phyloP scores from a whole-genome alignment of 2,797 vertebrate species.

The Notolabrus celidotus region DNA sequence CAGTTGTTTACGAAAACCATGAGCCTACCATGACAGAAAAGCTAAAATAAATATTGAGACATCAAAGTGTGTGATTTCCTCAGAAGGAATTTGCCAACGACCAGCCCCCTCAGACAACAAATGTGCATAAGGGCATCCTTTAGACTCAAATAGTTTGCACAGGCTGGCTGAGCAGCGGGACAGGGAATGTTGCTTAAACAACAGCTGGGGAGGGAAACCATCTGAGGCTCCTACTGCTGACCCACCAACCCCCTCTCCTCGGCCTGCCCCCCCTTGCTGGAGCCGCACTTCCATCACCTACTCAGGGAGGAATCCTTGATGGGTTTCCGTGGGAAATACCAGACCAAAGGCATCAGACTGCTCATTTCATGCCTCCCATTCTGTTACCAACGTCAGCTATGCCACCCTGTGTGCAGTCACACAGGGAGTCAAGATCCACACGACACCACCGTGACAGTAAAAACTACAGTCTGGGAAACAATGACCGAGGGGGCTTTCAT shows the following conservation, averaged over 20 bases:
- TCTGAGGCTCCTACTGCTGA: conserved; percentile 68
- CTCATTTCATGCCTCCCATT: conserved; percentile 63
- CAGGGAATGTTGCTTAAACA: conserved; percentile 78
- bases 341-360: conserved; percentile 65
- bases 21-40: conserved; percentile 9
- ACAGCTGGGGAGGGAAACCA: conserved; percentile 83
- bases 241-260: conserved; percentile 15
- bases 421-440: conserved; percentile 51
- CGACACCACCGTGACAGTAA: conserved; percentile 15
- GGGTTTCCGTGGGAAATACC: conserved; percentile 82
- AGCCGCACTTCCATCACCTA: conserved; percentile 82
- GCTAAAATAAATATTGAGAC: conserved; percentile 57
- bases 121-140: conserved; percentile 78
- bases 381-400: conserved; percentile 42
- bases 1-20: conserved; percentile 37
- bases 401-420: conserved; percentile 6
- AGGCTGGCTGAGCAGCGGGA: conserved; percentile 71
- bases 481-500: conserved; percentile 49
- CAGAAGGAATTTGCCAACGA: conserved; percentile 59
- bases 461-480: conserved; percentile 49
- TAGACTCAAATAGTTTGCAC: conserved; percentile 80
- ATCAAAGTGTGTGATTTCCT: conserved; percentile 61
- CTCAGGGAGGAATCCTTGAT: conserved; percentile 78
- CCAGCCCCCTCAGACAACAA: conserved; percentile 70
- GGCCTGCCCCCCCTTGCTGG: conserved; percentile 14